A percentile compares a stretch with the other conserved stretches of the same genome.
Evolutionary conservation across 2,797 vertebrate species (phyloP).

Genomic region (Onychomys leucogaster): DNA sequence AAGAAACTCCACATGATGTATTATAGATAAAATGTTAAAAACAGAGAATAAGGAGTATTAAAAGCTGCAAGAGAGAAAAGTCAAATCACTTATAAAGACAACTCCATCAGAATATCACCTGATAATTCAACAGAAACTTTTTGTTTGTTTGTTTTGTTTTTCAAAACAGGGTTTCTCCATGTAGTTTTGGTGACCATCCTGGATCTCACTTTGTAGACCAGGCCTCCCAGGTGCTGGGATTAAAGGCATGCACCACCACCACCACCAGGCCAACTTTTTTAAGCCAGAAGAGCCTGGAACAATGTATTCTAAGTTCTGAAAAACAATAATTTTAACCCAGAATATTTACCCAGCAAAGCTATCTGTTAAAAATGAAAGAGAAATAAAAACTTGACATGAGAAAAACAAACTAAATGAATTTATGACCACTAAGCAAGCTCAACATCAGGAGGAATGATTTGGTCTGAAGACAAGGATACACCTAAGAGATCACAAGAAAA

Average conservation of each 20-base stretch:
- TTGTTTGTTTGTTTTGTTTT: no score
- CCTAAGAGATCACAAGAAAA: neutral
- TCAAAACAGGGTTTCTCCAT: no score
- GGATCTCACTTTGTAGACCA: no score
- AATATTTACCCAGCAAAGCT: neutral
- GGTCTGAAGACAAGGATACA: neutral
- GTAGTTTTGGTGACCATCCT: no score
- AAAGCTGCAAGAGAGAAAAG: neutral
- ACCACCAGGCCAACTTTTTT: neutral
- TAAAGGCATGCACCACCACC: no score
- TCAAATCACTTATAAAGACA: neutral
- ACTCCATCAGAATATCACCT: neutral
- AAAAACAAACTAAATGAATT: neutral
- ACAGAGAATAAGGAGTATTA: neutral
- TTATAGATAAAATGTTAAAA: neutral
- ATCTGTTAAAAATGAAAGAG: neutral
- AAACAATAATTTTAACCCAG: neutral
- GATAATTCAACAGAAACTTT: neutral
- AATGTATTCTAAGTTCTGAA: neutral
- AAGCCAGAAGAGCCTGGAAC: neutral
- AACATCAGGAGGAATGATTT: neutral
- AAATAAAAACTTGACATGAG: neutral
- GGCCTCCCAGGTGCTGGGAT: no score
- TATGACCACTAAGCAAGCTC: neutral
- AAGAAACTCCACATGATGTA: neutral